Evolutionary conservation across 2,113 vertebrate species (phyloP), one percentile per base, ranked within the genome.

Genomic region (Vireo altiloquus): DNA sequence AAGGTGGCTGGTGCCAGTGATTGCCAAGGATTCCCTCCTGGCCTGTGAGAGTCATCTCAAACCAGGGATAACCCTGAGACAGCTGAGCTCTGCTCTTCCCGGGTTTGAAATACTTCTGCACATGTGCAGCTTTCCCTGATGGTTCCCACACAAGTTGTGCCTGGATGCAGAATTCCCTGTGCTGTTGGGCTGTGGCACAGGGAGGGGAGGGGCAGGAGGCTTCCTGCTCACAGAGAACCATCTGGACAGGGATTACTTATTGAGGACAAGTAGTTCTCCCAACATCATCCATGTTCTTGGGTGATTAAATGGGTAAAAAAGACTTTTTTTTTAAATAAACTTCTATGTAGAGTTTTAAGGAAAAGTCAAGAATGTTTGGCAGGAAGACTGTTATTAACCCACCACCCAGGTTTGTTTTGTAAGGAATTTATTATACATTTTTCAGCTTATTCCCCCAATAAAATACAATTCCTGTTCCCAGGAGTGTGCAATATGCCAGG

Each of bases 21-120:
- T 25, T 42, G 52, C 25, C 54, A 69, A 7, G 80, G 60, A 7
- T 40, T 78, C 22, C 22, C 39, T 71, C n/a, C 52, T 82, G 40
- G 27, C 37, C 53, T 30, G 4, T 21, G 23, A 15, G 42, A 60
- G 39, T 22, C 0, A 15, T 1, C 54, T 87, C 39, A 40, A 57
- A 50, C 12, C 49, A 59, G 28, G 25, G 28, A 13, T 14, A 25
- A 8, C 35, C 42, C 23, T 9, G 8, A 50, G 33, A 3, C 33
- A 35, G 40, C 11, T 2, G 17, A 25, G 39, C 49, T 81, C 53
- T 52, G 64, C 77, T 76, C n/a, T 54, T 11, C n/a, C 23, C 33
- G 37, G 0, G 0, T 40, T 21, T 7, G 1, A 42, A 61, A 15
- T 35, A 6, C 3, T 70, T 11, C 1, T 42, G 47, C 9, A 61